Evolutionary conservation across 1,140 invertebrate species (phyloP).

Genomic region (Bombus soroeensis): DNA sequence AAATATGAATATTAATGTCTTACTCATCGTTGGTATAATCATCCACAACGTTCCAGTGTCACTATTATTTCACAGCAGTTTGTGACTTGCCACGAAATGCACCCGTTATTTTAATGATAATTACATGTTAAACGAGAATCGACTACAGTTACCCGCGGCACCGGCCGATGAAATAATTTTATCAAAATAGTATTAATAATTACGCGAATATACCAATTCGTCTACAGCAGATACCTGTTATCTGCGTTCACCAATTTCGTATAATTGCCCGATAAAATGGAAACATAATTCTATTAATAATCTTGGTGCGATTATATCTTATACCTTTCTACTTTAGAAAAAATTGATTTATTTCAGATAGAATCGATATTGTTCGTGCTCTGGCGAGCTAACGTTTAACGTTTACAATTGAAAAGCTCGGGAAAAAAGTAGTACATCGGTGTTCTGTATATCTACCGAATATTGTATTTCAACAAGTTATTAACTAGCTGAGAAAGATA

Average conservation of each 20-base stretch:
- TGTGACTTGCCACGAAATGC: not conserved
- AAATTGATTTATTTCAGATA: not conserved
- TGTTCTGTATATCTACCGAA: no score
- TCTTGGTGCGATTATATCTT: not conserved
- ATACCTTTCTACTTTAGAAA: not conserved
- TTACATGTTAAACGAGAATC: conserved; percentile 30
- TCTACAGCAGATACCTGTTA: not conserved
- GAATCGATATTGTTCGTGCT: no score
- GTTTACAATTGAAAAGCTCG: no score
- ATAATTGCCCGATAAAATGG: not conserved
- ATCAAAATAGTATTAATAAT: not conserved
- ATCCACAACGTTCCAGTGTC: conserved; percentile 8
- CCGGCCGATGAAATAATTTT: conserved; percentile 10
- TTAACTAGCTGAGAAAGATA: no score
- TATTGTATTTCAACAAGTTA: no score
- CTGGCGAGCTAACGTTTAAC: no score
- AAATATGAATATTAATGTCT: conserved; percentile 47
- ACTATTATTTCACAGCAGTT: conserved; percentile 8
- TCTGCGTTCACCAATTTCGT: not conserved
- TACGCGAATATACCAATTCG: not conserved
- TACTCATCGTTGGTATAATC: not conserved
- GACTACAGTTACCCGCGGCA: not conserved
- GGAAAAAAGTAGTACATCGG: no score
- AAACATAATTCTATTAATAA: not conserved
- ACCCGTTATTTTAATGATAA: conserved; percentile 20